Conservation (phyloP, 1,140 invertebrate genomes). For the Leptinotarsa undecemlineata region DNA sequence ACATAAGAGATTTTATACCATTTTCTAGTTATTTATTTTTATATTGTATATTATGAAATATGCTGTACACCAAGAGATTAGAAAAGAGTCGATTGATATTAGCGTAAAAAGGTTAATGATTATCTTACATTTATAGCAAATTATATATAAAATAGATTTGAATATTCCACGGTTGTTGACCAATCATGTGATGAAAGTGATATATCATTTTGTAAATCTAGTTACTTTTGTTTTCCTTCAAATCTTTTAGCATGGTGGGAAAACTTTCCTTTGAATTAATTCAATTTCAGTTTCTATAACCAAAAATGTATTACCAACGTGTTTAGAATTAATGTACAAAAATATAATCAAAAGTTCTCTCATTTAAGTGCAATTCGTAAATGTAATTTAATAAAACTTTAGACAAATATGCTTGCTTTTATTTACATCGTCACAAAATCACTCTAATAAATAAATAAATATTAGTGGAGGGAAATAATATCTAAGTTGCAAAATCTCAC, state of each 20-base stretch:
- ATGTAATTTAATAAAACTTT: neutral
- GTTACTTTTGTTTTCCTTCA: no score
- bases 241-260: no score
- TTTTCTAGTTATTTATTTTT: slow-evolving; percentile 44
- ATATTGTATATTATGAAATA: slow-evolving; percentile 28
- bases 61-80: no score
- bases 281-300: neutral
- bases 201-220: no score
- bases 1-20: slow-evolving; percentile 52
- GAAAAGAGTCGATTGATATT: no score
- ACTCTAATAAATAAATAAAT: neutral
- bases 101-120: no score
- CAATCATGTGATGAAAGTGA: no score
- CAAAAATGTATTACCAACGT: neutral
- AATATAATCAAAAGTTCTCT: neutral
- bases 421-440: neutral
- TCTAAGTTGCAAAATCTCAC: neutral
- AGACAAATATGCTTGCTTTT: neutral
- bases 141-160: no score
- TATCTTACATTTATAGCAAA: no score
- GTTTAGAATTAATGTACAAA: slow-evolving; percentile 4
- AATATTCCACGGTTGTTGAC: no score
- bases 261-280: neutral
- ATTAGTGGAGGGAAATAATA: neutral
- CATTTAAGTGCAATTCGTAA: slow-evolving; percentile 6